phyloP scores from a whole-genome alignment of 1,140 invertebrate genomes.

The Heliconius hermathena region DNA sequence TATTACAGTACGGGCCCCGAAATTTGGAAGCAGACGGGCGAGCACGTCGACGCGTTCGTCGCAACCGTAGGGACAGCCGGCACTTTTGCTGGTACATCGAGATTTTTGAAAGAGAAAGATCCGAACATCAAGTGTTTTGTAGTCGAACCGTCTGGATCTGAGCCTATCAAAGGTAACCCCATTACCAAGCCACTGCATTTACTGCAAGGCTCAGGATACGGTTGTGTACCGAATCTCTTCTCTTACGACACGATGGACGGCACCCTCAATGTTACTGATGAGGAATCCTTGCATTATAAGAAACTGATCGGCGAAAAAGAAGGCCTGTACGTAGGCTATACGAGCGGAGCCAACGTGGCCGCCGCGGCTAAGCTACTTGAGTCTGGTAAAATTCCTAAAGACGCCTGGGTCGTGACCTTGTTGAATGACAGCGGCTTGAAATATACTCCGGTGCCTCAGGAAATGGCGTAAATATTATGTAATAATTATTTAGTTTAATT shows the following conservation, averaged over 20 bases:
- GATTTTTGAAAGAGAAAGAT: slow-evolving; percentile 69
- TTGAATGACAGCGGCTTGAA: slow-evolving; percentile 69
- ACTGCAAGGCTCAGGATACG: slow-evolving; percentile 72
- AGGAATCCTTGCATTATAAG: slow-evolving; percentile 64
- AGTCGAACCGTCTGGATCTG: slow-evolving; percentile 65
- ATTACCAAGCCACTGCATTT: slow-evolving; percentile 71
- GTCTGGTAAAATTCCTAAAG: slow-evolving; percentile 59
- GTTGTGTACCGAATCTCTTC: slow-evolving; percentile 67
- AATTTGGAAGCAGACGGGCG: slow-evolving; percentile 71
- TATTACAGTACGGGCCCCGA: slow-evolving; percentile 68
- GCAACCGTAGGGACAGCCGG: slow-evolving; percentile 70
- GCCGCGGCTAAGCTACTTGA: slow-evolving; percentile 66
- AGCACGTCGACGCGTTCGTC: slow-evolving; percentile 67
- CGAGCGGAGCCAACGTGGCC: slow-evolving; percentile 69
- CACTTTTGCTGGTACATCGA: slow-evolving; percentile 63
- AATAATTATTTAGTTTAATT: background rate
- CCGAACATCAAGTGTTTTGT: slow-evolving; percentile 58
- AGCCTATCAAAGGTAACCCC: slow-evolving; percentile 61
- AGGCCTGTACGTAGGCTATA: slow-evolving; percentile 71
- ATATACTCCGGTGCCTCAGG: slow-evolving; percentile 47
- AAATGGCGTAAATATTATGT: slow-evolving; percentile 20
- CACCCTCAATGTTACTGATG: slow-evolving; percentile 61
- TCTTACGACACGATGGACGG: slow-evolving; percentile 64
- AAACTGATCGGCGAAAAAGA: slow-evolving; percentile 68
- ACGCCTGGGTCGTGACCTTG: slow-evolving; percentile 69